Evolutionary conservation across 2,797 vertebrate genomes (phyloP), one percentile per base, ranked within the genome.

Genomic region (Mus caroli): DNA sequence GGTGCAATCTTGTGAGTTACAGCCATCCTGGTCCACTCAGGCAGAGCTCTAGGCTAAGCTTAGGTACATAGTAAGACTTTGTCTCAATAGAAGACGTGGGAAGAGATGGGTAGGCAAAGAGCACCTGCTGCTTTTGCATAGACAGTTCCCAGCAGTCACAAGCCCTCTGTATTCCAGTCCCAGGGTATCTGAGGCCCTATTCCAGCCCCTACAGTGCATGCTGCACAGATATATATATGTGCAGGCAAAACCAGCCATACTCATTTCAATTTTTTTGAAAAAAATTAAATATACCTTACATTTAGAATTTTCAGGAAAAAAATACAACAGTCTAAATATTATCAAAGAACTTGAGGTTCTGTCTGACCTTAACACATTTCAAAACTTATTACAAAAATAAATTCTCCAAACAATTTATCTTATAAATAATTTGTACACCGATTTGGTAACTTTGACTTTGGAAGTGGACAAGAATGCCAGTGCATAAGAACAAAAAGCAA

Each of bases 331-430:
- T 86, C 4, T 46, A 96, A 90, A 86, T 58, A 9, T 87, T 84
- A 96, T 46, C 40, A 88, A 93, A 86, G 58, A 80, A 76, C 85
- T 77, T 84, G 69, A 94, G 83, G 34, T 13, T 77, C 87, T 91
- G 3, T 77, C 87, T 91, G 4, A 64, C 71, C 46, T 80, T 77
- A 24, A 88, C 11, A 94, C 17, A 96, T 84, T 92, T 69, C 71
- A 95, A 91, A 97, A 92, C 40, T 88, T 40, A 90, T 85, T 82
- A 91, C 37, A 78, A 97, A 96, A 86, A 62, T 86, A 89, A 93
- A 92, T 50, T 83, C 24, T 14, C n/a, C 56, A 71, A 75, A 43
- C n/a, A 75, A 75, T 64, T 85, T 56, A 94, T 60, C 76, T 91
- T 93, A 80, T 78, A 96, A 95, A 87, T 75, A 96, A 93, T 26